phyloP scores from a whole-genome alignment of 2,797 vertebrate genomes.

The Sciaenops ocellatus region DNA sequence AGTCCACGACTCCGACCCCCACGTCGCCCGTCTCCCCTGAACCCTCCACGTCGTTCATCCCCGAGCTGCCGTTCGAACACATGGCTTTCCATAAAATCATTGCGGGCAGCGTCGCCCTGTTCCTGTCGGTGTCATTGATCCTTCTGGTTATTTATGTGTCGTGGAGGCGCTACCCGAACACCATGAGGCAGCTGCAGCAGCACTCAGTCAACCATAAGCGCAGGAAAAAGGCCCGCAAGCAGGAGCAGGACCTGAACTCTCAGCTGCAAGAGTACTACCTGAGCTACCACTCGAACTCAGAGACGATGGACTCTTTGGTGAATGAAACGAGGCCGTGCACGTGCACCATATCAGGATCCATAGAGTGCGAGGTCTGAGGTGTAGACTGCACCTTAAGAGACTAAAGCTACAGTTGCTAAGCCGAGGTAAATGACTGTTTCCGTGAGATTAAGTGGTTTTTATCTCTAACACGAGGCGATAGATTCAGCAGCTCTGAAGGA shows the following conservation, averaged over 20 bases:
- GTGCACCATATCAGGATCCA: slow-evolving; percentile 97
- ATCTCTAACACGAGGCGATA: slow-evolving; percentile 60
- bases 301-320: slow-evolving; percentile 94
- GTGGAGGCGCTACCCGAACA: slow-evolving; percentile 96
- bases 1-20: slow-evolving; percentile 70
- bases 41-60: slow-evolving; percentile 70
- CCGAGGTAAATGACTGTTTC: slow-evolving; percentile 87
- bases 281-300: slow-evolving; percentile 97
- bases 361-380: slow-evolving; percentile 98
- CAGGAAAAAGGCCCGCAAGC: slow-evolving; percentile 91
- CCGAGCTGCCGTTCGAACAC: slow-evolving; percentile 93
- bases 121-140: slow-evolving; percentile 96
- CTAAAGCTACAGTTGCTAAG: slow-evolving; percentile 87
- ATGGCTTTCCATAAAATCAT: slow-evolving; percentile 98
- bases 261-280: slow-evolving; percentile 99
- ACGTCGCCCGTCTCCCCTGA: slow-evolving; percentile 39
- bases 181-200: slow-evolving; percentile 96
- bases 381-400: slow-evolving; percentile 85
- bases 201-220: slow-evolving; percentile 94
- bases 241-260: slow-evolving; percentile 93
- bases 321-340: slow-evolving; percentile 95
- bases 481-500: slow-evolving; percentile 58
- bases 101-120: slow-evolving; percentile 96
- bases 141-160: slow-evolving; percentile 97
- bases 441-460: slow-evolving; percentile 52